Conservation (phyloP, 2,113 vertebrate genomes). For the Seriola aureovittata region DNA sequence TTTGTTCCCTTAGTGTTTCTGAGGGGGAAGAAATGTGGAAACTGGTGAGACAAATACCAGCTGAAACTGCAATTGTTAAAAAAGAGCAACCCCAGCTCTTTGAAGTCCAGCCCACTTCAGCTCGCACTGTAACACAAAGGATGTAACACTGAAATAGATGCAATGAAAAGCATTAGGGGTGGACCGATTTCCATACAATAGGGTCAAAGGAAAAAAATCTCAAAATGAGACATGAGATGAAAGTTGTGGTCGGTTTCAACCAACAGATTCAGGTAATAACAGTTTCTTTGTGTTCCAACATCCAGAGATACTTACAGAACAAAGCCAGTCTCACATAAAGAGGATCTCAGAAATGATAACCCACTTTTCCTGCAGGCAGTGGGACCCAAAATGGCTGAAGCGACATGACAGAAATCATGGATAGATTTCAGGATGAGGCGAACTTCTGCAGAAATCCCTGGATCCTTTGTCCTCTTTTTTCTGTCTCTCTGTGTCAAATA, state of each 20-base stretch:
- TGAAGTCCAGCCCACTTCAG: conserved; percentile 49
- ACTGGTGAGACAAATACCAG: conserved; percentile 24
- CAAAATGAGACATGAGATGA: conserved; percentile 58
- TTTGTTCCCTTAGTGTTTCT: conserved; percentile 24
- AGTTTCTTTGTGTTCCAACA: conserved; percentile 43
- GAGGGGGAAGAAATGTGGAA: conserved; percentile 37
- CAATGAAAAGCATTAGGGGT: conserved; percentile 37
- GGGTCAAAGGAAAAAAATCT: conserved; percentile 11
- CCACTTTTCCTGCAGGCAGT: conserved; percentile 34
- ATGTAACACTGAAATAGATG: conserved; percentile 46
- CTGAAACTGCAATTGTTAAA: conserved; percentile 43
- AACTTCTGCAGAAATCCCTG: conserved; percentile 18
- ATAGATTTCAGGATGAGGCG: conserved; percentile 32
- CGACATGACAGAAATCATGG: conserved; percentile 37
- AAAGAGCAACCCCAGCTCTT: conserved; percentile 53
- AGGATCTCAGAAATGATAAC: conserved; percentile 40
- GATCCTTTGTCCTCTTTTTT: conserved; percentile 19
- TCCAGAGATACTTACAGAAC: conserved; percentile 45
- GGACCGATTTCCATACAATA: conserved; percentile 52
- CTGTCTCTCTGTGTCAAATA: conserved; percentile 17
- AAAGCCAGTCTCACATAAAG: conserved; percentile 45
- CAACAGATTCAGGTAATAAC: conserved; percentile 27
- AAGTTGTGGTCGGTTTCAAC: conserved; percentile 37
- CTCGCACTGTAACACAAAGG: conserved; percentile 19
- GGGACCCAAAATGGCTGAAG: conserved; percentile 34